Percentiles rank a stretch among this genome's conserved stretches.
These are phyloP conservation scores for Platynereis dumerilii DNA, from an alignment of 2,888 invertebrate species.

Conservation along the genomic window DNA sequence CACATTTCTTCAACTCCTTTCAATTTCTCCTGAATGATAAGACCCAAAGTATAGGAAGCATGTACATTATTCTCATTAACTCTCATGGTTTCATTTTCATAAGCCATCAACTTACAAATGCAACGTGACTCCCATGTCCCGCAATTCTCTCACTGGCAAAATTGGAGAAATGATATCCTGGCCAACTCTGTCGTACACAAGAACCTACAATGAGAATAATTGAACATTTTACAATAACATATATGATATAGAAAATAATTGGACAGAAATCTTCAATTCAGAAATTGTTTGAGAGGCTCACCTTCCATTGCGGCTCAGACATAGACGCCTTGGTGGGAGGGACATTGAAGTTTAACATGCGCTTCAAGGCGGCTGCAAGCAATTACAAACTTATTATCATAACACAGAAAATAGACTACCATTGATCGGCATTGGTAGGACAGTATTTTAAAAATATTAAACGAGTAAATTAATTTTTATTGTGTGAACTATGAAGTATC, in stretches of 20 bases:
- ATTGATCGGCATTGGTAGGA: too few species aligned
- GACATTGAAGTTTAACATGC: constrained; percentile 93
- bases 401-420: too few species aligned
- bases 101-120: constrained; percentile 76
- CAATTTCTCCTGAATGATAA: not conserved
- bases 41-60: not conserved
- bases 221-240: not conserved
- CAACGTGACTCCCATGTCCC: constrained; percentile 95
- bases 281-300: too few species aligned
- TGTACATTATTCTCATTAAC: not conserved
- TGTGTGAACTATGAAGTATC: too few species aligned
- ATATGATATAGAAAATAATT: not conserved
- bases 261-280: not conserved
- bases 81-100: not conserved
- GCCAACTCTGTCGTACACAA: constrained; percentile 94
- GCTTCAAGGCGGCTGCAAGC: constrained; percentile 79
- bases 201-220: constrained; percentile 69
- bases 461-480: too few species aligned
- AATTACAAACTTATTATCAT: not conserved
- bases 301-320: constrained; percentile 88
- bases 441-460: too few species aligned
- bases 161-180: constrained; percentile 98
- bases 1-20: not conserved
- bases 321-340: constrained; percentile 77
- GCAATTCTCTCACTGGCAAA: constrained; percentile 90